Conservation (phyloP, 2,113 vertebrate species). For the Trichechus manatus region DNA sequence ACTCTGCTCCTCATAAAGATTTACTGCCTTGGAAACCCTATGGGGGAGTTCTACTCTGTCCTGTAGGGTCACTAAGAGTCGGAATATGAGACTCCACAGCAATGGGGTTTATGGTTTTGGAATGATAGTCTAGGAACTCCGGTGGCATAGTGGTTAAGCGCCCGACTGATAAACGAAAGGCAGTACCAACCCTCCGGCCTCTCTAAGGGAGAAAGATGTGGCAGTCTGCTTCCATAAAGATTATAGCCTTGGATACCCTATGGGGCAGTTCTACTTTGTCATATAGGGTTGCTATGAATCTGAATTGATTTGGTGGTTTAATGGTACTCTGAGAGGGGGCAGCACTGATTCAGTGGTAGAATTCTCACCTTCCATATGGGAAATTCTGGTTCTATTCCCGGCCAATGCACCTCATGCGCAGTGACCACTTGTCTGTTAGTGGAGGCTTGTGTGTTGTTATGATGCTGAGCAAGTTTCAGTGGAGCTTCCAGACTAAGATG, state of each 20-base stretch:
- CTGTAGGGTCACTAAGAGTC: background rate
- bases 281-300: background rate
- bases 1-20: background rate
- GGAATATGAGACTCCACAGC: background rate
- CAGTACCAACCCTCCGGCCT: background rate
- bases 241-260: too few species aligned
- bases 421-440: background rate
- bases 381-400: background rate
- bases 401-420: too few species aligned
- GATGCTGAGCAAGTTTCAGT: background rate
- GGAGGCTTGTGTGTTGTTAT: background rate
- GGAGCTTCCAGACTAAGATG: background rate
- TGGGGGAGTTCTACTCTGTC: background rate
- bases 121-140: background rate
- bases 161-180: background rate
- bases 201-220: background rate
- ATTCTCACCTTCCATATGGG: background rate
- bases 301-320: too few species aligned
- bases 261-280: background rate
- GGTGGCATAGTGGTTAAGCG: background rate
- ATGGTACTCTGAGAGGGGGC: too few species aligned
- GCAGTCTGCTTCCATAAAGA: background rate
- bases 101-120: background rate
- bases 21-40: background rate
- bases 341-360: background rate